These are phyloP conservation scores for Vireo altiloquus DNA, from an alignment of 2,113 vertebrate genomes.

Conservation along the genomic window DNA sequence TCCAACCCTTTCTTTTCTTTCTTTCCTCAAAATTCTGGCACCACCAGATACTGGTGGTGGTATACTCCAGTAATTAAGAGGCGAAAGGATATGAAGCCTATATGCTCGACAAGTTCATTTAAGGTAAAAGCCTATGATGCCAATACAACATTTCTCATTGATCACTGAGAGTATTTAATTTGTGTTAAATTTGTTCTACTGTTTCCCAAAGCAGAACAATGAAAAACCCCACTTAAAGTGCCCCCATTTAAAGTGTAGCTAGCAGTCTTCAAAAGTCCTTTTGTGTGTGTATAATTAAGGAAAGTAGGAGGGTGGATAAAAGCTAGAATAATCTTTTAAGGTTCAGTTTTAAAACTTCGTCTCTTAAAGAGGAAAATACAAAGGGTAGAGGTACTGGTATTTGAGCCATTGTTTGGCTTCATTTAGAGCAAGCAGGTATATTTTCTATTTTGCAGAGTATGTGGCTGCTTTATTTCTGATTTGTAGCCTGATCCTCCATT, in stretches of 20 bases:
- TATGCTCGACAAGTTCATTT: not conserved
- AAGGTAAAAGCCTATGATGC: not conserved
- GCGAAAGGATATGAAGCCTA: not conserved
- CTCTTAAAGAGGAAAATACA: not conserved
- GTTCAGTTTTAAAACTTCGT: not conserved
- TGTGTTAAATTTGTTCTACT: not conserved
- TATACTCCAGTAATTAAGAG: not conserved
- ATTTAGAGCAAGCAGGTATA: not conserved
- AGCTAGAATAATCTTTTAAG: not conserved
- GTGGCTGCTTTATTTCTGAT: not conserved
- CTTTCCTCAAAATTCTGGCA: constrained; percentile 6
- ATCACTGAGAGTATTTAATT: not conserved
- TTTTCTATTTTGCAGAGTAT: not conserved
- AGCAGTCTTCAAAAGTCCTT: not conserved
- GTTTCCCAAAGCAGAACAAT: not conserved
- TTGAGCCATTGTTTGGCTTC: not conserved
- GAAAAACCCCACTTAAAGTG: not conserved
- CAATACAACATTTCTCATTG: not conserved
- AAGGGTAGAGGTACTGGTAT: not conserved
- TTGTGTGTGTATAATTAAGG: not conserved
- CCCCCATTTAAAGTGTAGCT: not conserved
- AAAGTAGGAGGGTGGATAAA: not conserved
- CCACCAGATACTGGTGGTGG: not conserved
- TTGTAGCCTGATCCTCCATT: not conserved
- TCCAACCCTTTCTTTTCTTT: not conserved